Evolutionary conservation across 2,797 vertebrate genomes (phyloP).

Genomic region (Hephaestus fuliginosus): DNA sequence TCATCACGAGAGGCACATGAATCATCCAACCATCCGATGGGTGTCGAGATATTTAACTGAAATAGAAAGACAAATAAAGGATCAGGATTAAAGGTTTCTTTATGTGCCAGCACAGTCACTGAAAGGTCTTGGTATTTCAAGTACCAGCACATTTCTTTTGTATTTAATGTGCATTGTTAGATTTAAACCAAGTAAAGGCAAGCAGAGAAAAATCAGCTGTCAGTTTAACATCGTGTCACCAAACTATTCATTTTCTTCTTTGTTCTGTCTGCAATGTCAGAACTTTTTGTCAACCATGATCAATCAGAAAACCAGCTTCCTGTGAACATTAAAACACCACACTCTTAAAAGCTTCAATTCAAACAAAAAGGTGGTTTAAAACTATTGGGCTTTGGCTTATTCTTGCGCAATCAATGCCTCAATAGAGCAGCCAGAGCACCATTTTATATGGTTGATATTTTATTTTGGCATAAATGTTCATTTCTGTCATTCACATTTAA

Average conservation of each 20-base stretch:
- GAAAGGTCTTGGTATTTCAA: not conserved
- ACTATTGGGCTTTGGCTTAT: constrained; percentile 4
- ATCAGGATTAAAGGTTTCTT: not conserved
- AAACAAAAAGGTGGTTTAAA: not conserved
- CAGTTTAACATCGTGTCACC: not conserved
- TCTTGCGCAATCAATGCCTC: not conserved
- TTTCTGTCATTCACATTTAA: constrained; percentile 44
- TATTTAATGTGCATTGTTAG: not conserved
- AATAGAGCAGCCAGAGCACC: too few relatives aligned
- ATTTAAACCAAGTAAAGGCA: not conserved
- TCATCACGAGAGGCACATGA: too few relatives aligned
- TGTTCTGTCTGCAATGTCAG: not conserved
- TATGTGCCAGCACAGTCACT: not conserved
- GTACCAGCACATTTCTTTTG: not conserved
- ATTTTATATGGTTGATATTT: constrained; percentile 20
- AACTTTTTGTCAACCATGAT: not conserved
- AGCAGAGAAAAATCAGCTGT: not conserved
- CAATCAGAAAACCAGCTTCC: not conserved
- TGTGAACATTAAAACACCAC: not conserved
- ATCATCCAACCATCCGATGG: not conserved
- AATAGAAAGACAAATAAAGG: not conserved
- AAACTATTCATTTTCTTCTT: not conserved
- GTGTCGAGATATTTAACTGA: not conserved
- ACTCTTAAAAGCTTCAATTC: constrained; percentile 1
- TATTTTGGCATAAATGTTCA: constrained; percentile 18